Conservation (phyloP, 30 jellyfish, hydroid and myxozoan species). For the Aurelia aurita region DNA sequence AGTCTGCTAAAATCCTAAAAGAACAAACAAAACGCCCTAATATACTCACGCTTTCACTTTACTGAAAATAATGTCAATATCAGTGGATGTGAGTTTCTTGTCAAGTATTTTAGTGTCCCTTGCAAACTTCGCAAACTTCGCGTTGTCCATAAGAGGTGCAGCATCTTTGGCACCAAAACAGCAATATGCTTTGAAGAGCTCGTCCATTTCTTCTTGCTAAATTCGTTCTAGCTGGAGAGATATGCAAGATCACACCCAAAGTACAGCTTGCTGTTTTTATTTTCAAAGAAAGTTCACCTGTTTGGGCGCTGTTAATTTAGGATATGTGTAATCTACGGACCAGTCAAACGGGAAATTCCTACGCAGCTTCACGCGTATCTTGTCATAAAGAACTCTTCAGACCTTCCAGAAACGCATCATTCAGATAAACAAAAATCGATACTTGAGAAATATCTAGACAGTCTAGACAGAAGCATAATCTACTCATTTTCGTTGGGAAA, state of each 20-base stretch:
- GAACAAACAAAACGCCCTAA: not conserved
- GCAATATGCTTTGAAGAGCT: conserved; percentile 91
- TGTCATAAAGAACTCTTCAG: not conserved
- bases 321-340: conserved; percentile 16
- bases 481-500: no score
- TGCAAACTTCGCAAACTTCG: conserved; percentile 93
- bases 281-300: conserved; percentile 21
- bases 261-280: no score
- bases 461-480: no score
- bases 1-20: not conserved
- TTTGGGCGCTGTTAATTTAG: conserved; percentile 2
- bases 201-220: conserved; percentile 73
- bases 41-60: conserved; percentile 73
- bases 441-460: no score
- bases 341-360: not conserved
- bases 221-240: no score
- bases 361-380: no score
- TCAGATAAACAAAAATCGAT: not conserved
- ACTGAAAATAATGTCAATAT: conserved; percentile 92
- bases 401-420: not conserved
- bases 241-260: no score
- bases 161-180: conserved; percentile 94
- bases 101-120: conserved; percentile 93
- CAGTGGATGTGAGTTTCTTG: conserved; percentile 94
- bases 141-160: conserved; percentile 95